These are phyloP conservation scores for Amphipyra berbera DNA, from an alignment of 2,888 invertebrate genomes.

Conservation along the genomic window DNA sequence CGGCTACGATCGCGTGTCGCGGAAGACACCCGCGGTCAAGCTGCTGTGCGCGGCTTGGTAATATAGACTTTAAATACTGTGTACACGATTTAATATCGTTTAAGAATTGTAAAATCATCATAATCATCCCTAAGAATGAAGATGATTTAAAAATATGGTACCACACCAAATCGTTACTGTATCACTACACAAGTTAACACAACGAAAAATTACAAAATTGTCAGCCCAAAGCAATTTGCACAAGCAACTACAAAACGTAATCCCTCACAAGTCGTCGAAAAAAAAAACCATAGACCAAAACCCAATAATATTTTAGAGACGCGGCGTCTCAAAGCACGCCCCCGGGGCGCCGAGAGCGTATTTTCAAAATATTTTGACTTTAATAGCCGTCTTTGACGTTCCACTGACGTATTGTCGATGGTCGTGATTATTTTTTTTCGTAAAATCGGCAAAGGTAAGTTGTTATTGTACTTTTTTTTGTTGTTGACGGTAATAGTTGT, in stretches of 20 bases:
- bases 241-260: conserved; percentile 44
- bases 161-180: too few relatives aligned
- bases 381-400: conserved; percentile 82
- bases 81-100: too few relatives aligned
- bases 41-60: too few relatives aligned
- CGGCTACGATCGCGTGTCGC: too few relatives aligned
- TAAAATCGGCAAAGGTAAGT: conserved; percentile 61
- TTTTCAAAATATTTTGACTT: conserved; percentile 90
- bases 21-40: too few relatives aligned
- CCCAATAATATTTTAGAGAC: conserved; percentile 51
- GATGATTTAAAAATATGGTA: too few relatives aligned
- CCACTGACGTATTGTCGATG: conserved; percentile 78
- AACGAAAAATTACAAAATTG: conserved; percentile 1
- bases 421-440: conserved; percentile 61
- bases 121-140: too few relatives aligned
- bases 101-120: too few relatives aligned
- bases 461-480: conserved; percentile 52
- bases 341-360: conserved; percentile 79
- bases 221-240: conserved; percentile 43
- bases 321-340: conserved; percentile 79
- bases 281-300: conserved; percentile 45
- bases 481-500: conserved; percentile 41
- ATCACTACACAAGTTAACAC: too few relatives aligned
- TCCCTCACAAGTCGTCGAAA: conserved; percentile 47
- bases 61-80: too few relatives aligned